Percentiles rank a stretch among this genome's conserved stretches.
Evolutionary conservation across 2,797 vertebrate species (phyloP).

Genomic region (Anomalospiza imberbis): DNA sequence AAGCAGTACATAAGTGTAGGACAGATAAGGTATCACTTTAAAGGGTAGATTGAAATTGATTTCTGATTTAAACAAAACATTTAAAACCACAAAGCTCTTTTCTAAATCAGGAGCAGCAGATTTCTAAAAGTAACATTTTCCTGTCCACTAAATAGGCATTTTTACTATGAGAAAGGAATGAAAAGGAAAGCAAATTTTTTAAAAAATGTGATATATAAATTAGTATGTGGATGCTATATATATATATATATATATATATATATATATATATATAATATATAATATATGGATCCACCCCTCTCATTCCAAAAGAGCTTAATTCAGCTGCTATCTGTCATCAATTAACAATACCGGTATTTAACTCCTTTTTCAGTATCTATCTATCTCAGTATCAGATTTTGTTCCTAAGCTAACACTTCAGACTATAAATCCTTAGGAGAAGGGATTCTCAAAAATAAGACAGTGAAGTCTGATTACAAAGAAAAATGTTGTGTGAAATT

Average conservation of each 20-base stretch:
- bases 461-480: background rate
- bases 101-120: background rate
- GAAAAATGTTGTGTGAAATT: background rate
- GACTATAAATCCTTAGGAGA: background rate
- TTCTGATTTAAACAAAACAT: conserved; percentile 54
- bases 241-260: too few species aligned
- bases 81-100: background rate
- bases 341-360: background rate
- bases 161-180: background rate
- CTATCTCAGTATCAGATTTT: background rate
- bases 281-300: background rate
- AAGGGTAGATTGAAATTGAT: conserved; percentile 4
- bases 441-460: background rate
- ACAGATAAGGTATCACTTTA: conserved; percentile 26
- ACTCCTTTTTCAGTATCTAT: too few species aligned
- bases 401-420: background rate
- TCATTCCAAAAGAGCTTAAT: background rate
- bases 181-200: background rate
- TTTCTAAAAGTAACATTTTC: background rate
- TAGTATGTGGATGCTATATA: background rate
- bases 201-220: background rate
- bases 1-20: background rate
- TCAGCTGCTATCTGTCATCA: background rate
- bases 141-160: background rate
- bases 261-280: too few species aligned